Base-by-base conservation (phyloP, 2,113 vertebrate genomes). In the Brachyhypopomus occidentalis region DNA sequence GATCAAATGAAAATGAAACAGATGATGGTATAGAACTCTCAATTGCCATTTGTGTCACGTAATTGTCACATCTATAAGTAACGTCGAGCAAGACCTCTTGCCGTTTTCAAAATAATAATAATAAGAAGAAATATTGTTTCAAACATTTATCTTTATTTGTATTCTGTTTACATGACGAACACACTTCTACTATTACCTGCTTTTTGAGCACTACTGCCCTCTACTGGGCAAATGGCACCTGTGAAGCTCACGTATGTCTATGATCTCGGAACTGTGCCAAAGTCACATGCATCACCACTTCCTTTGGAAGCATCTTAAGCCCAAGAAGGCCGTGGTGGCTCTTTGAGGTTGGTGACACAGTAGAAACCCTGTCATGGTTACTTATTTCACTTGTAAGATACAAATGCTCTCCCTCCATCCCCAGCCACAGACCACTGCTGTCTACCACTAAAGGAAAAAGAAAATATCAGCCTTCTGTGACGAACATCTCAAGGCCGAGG, bases 361-460 rank as follows among this genome's bases (percentile, higher is more conserved):
- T 58, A 67, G 59, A 64, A 80, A 41, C 52, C 34, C 58, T 38
- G 11, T 52, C 41, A 66, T 45, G 34, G 71, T 16, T 64, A 22
- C 11, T 23, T 64, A 30, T 48, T 73, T 79, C n/a, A 22, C 36
- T 58, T 80, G 17, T 72, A 56, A 64, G 45, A 73, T 45, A 25
- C 48, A 16, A 25, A 23, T 7, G 11, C n/a, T 62, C 6, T 30
- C 48, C 11, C 45, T 14, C 25, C 72, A 41, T 60, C 60, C 25
- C 4, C 62, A 48, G 62, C 72, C 71, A 8, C 62, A 81, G 75
- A 75, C 72, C 72, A 22, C 63, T 27, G 63, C 12, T 36, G 59
- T 11, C 36, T n/a, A 20, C 48, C 16, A 23, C 9, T 41, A 64
- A 55, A 34, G 58, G 30, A 56, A 38, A 9, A 56, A 66, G 64